A percentile compares a stretch with the other conserved stretches of the same genome.
These are phyloP conservation scores for Mystacornis crossleyi DNA, from an alignment of 2,113 vertebrate genomes.

Conservation along the genomic window DNA sequence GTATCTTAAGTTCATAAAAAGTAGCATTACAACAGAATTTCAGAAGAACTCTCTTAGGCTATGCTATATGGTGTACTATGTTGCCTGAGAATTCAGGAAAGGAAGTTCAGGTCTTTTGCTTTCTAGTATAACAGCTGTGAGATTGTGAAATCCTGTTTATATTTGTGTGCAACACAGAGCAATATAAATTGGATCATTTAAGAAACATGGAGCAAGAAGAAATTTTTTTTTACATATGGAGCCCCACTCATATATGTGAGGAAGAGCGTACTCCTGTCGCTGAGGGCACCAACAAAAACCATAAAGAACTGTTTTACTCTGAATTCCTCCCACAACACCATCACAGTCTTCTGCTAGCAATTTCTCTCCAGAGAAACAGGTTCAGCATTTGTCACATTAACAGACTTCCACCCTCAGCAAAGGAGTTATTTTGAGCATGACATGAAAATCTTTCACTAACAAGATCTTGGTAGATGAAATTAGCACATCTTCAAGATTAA, in stretches of 20 bases:
- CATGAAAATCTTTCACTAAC: not conserved
- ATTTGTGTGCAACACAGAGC: not conserved
- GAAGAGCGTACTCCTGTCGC: not conserved
- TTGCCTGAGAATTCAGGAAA: not conserved
- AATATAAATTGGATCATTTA: not conserved
- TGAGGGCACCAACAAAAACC: not conserved
- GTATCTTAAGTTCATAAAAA: not conserved
- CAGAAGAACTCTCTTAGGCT: not conserved
- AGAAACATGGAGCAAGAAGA: not conserved
- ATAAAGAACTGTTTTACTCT: not conserved
- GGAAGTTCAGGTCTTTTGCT: not conserved
- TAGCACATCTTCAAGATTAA: not conserved
- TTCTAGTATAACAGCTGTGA: not conserved
- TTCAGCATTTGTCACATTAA: conserved; percentile 28
- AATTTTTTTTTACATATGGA: not conserved
- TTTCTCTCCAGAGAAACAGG: conserved; percentile 16
- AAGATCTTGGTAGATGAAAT: not conserved
- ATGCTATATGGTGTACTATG: not conserved
- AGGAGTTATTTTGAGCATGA: not conserved
- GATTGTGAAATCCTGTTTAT: not conserved
- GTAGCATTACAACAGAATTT: not conserved
- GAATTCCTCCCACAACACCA: not conserved
- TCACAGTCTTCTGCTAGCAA: not conserved
- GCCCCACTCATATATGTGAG: not conserved
- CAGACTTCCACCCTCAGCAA: conserved; percentile 26